Evolutionary conservation across 2,888 invertebrate genomes (phyloP).

Genomic region (Drymonia ruficornis): DNA sequence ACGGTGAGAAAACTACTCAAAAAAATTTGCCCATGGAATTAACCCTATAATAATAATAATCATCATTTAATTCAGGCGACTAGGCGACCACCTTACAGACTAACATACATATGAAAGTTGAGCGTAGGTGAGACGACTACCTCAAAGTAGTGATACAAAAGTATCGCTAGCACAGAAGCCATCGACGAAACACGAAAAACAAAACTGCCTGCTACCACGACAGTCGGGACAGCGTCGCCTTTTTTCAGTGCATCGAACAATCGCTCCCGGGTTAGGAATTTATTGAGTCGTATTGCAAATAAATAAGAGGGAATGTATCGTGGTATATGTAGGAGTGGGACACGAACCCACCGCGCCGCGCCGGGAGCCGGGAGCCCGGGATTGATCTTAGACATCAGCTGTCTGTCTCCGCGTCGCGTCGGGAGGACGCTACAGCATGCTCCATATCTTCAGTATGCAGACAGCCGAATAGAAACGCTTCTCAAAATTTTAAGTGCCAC

Average conservation of each 20-base stretch:
- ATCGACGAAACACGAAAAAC: slow-evolving; percentile 28
- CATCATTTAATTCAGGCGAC: no score
- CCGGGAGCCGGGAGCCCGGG: slow-evolving; percentile 55
- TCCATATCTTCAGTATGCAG: slow-evolving; percentile 3
- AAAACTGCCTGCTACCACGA: slow-evolving; percentile 42
- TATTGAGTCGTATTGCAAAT: slow-evolving; percentile 77
- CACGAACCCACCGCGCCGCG: slow-evolving; percentile 66
- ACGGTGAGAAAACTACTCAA: no score
- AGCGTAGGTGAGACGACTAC: no score
- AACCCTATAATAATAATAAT: no score
- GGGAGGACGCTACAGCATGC: slow-evolving; percentile 48
- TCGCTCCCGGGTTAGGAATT: slow-evolving; percentile 73
- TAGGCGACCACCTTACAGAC: no score
- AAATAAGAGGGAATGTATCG: slow-evolving; percentile 54
- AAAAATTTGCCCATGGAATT: no score
- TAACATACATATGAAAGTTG: no score
- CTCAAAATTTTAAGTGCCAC: no score
- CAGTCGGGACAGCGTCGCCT: slow-evolving; percentile 61
- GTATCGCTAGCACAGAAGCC: slow-evolving; percentile 8
- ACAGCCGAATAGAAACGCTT: no score
- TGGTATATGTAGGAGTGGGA: slow-evolving; percentile 53
- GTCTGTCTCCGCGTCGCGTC: slow-evolving; percentile 63
- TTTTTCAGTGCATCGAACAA: slow-evolving; percentile 69
- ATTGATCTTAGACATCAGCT: slow-evolving; percentile 80
- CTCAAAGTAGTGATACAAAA: no score